Base-by-base conservation (phyloP, 2,113 vertebrate genomes). In the Anthoscopus minutus region DNA sequence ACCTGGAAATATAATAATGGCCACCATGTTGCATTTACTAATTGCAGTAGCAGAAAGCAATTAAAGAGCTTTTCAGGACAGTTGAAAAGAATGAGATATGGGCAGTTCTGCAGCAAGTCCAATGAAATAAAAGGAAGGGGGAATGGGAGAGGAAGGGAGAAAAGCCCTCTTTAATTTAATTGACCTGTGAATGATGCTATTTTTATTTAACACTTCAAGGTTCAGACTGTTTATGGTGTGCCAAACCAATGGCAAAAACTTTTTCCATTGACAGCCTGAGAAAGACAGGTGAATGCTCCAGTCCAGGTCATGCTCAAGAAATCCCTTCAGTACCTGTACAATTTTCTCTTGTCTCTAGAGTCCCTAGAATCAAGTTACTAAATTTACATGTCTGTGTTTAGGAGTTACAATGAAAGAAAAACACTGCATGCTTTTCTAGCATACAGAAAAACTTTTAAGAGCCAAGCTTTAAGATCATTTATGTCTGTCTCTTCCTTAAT, bases 1-100 rank as follows among this genome's bases (percentile, higher is more conserved):
- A 92, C 77, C 82, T 88, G 82, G 69, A 95, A 96, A 93, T 93
- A 81, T 81, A 90, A 86, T 90, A 81, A 88, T 64, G 72, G 64
- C 53, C 65, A 37, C 73, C 27, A 33, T 64, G n/a, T 42, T 79
- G 66, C 80, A 45, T 88, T 90, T 95, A 57, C 76, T 94, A 96
- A 93, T 94, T 76, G 57, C 40, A 78, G 45, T 14, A 90, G 57
- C 42, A 76, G 88, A 83, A 83, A 86, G 72, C 65, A 90, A 88
- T 95, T 93, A 94, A 66, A 85, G 66, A 67, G 18, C 18, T 90
- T 78, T 78, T 67, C 64, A 69, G 82, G 65, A 57, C 45, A 57
- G 76, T 53, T 81, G 67, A 86, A 84, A 88, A 53, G 60, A 22
- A 42, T 81, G 30, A 72, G 69, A 64, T 60, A 78, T 54, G 66